Base-by-base conservation (phyloP, 2,888 invertebrate species). In the Megastigmus dorsalis region DNA sequence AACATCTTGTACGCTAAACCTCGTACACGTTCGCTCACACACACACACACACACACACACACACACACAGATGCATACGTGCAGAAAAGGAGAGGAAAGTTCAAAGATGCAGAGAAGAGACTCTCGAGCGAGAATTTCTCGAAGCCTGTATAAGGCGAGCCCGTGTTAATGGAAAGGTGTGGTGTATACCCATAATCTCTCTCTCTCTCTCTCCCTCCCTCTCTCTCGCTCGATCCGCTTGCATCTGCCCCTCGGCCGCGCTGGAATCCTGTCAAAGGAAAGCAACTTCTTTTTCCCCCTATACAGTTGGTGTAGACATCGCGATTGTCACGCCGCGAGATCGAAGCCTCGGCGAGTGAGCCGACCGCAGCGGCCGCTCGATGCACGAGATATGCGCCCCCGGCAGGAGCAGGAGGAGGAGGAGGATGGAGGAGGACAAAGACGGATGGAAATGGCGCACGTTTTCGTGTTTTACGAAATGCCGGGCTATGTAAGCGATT, bases 391-490 rank as follows among this genome's bases (percentile, higher is more conserved):
- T n/a, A n/a, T n/a, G n/a, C n/a, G n/a, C n/a, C n/a, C n/a, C n/a
- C n/a, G n/a, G n/a, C n/a, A n/a, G n/a, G n/a, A n/a, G 28, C 3
- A 10, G 55, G 28, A 6, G n/a, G 30, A 4, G 15, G n/a, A 15
- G 23, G 9, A n/a, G 7, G 2, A 15, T 13, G 7, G 38, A 38
- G 62, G 30, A n/a, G 26, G 20, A 62, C 33, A 28, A 48, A 63
- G 62, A 63, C 28, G 48, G 48, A 63, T 63, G 48, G 62, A 63
- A 63, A 50, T 50, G 62, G 62, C 50, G 54, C 65, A 65, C 65
- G 65, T 65, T 65, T 65, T 65, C 65, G 65, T 65, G 65, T 41
- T 54, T 65, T 65, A 63, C 62, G 48, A 63, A 63, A 63, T 48
- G 62, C 50, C 48, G 48, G 23, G 45, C n/a, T n/a, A n/a, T n/a